Percentiles rank a stretch among this genome's conserved stretches.
These are phyloP conservation scores for Pristionchus maxplancki DNA, from an alignment of 2,888 invertebrate genomes.

Conservation along the genomic window DNA sequence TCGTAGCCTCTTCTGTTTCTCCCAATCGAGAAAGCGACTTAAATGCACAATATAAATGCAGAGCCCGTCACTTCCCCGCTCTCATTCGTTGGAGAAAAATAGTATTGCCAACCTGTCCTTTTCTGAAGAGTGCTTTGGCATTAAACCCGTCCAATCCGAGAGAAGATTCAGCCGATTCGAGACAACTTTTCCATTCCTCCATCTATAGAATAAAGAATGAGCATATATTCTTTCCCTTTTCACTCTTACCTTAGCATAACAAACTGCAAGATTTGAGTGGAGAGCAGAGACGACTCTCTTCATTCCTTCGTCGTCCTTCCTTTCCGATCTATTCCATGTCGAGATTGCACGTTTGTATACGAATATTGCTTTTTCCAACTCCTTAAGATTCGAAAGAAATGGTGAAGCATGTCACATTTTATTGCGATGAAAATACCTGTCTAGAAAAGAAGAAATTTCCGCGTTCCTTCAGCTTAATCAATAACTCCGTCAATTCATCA, in stretches of 20 bases:
- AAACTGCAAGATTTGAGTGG: constrained; percentile 61
- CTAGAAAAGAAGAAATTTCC: constrained; percentile 49
- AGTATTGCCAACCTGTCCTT: constrained; percentile 5
- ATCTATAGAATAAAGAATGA: constrained; percentile 53
- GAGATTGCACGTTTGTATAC: constrained; percentile 57
- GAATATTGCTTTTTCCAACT: constrained; percentile 62
- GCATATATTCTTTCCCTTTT: neutral
- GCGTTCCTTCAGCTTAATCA: constrained; percentile 41
- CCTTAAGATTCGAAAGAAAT: constrained; percentile 12
- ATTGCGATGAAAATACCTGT: neutral
- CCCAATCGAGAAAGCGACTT: constrained; percentile 31
- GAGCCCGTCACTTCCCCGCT: neutral
- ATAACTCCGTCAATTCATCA: constrained; percentile 6
- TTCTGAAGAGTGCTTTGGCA: constrained; percentile 55
- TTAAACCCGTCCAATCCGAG: constrained; percentile 53
- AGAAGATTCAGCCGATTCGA: constrained; percentile 54
- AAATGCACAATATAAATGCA: neutral
- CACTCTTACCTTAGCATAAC: constrained; percentile 57
- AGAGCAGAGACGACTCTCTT: constrained; percentile 56
- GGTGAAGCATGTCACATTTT: neutral
- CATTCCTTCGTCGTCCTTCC: constrained; percentile 9
- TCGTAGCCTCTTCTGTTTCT: constrained; percentile 26
- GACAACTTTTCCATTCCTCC: constrained; percentile 53
- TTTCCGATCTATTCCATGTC: neutral
- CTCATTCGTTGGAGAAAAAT: neutral